A percentile compares a stretch with the other conserved stretches of the same genome.
Conservation (phyloP, 2,888 invertebrate species). For the Mimachlamys varia region DNA sequence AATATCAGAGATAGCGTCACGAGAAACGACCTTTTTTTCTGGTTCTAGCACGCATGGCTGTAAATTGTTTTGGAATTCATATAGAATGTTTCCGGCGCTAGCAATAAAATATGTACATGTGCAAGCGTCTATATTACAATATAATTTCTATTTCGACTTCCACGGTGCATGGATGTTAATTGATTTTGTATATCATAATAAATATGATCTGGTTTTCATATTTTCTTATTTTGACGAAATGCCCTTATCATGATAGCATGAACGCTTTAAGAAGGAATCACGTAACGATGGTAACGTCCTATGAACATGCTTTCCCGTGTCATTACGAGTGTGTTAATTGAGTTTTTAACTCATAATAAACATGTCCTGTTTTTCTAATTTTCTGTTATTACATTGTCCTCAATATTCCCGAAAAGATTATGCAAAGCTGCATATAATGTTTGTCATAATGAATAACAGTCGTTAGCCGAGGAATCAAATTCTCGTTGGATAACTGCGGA, state of each 20-base stretch:
- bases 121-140: not conserved
- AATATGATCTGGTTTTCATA: not conserved
- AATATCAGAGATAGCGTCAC: not conserved
- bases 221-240: not conserved
- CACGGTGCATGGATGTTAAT: not conserved
- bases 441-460: not conserved
- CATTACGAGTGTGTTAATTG: constrained; percentile 11
- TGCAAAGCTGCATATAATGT: not conserved
- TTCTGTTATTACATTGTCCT: not conserved
- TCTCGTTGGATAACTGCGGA: not conserved
- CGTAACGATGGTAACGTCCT: not conserved
- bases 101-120: not conserved
- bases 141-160: not conserved
- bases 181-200: constrained; percentile 22
- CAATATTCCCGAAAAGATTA: not conserved
- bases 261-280: not conserved
- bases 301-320: not conserved
- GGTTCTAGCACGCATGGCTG: not conserved
- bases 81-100: not conserved
- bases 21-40: not conserved
- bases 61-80: constrained; percentile 5
- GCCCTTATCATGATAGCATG: constrained; percentile 9
- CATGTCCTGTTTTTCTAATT: not conserved
- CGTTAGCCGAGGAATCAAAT: constrained; percentile 1
- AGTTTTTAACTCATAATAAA: constrained; percentile 36